These are phyloP conservation scores for Trilocha varians DNA, from an alignment of 2,888 invertebrate species.

Conservation along the genomic window DNA sequence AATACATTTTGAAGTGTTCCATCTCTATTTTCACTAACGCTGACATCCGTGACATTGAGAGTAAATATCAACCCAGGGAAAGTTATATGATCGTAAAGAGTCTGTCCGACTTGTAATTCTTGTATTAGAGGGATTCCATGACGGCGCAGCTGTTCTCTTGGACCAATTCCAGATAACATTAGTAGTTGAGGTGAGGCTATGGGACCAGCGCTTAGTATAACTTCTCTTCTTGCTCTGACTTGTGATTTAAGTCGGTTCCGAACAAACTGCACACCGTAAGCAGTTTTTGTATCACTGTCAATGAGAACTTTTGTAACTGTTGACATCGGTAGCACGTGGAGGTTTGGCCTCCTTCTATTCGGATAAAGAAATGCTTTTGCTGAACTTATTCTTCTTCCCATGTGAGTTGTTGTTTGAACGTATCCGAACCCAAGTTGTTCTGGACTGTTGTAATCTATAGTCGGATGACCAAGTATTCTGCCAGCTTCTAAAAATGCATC, in stretches of 20 bases:
- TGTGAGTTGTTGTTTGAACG: constrained; percentile 73
- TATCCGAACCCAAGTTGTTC: constrained; percentile 72
- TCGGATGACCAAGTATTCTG: constrained; percentile 74
- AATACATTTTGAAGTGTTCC: constrained; percentile 24
- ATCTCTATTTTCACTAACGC: constrained; percentile 33
- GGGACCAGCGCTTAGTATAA: constrained; percentile 83
- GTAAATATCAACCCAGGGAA: constrained; percentile 79
- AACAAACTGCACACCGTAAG: constrained; percentile 71
- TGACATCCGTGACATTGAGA: constrained; percentile 43
- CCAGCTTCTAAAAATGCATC: constrained; percentile 77
- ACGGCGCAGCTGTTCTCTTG: constrained; percentile 67
- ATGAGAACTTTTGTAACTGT: constrained; percentile 72
- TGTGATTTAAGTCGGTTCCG: constrained; percentile 46
- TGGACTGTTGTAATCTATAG: constrained; percentile 79
- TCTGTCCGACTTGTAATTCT: constrained; percentile 76
- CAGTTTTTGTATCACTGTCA: constrained; percentile 51
- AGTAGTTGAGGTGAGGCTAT: constrained; percentile 87
- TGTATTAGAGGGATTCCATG: constrained; percentile 70
- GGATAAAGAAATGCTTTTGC: constrained; percentile 75
- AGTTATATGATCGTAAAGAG: constrained; percentile 76
- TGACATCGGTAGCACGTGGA: constrained; percentile 70
- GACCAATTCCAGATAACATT: constrained; percentile 84
- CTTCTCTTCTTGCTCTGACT: constrained; percentile 75
- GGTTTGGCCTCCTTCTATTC: constrained; percentile 63
- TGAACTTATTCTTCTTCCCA: constrained; percentile 74